Base-by-base conservation (phyloP, 2,113 vertebrate genomes). In the Bettongia penicillata region DNA sequence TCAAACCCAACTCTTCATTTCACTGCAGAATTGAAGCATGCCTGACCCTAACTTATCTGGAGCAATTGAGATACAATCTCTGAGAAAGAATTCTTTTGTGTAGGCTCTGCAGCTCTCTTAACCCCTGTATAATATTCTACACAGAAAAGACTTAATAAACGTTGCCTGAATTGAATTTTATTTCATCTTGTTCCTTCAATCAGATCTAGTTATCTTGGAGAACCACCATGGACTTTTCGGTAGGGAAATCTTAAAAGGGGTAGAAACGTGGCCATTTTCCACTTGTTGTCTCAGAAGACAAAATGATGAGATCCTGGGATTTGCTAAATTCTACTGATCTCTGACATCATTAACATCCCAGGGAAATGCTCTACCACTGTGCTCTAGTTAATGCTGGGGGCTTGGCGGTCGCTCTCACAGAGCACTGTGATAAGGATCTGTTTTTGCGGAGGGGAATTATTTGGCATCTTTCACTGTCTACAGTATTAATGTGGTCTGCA, bases 371-470 rank as follows among this genome's bases (percentile, higher is more conserved):
- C 90, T 93, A 47, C 95, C 84, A 49, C 31, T 91, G 10, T 77
- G 25, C 52, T 92, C 37, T 93, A 90, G 51, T 93, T 91, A 61
- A 89, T 91, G 95, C 95, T 94, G 43, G 43, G 43, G 94, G 91
- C 92, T 77, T 53, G 28, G 51, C 94, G 53, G 47, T 93, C 96
- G 90, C 90, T 94, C 52, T 26, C 68, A 94, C 61, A 48, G 0
- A 61, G 94, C 51, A 95, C 91, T 53, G 90, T 28, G 90, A 95
- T 93, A 90, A 96, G 94, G 49, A 43, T 12, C 92, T 95, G 96
- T 61, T 61, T 61, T 31, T 68, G 61, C 11, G 12, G 61, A 95
- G 96, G 50, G 93, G 91, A 95, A 25, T 91, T 53, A 37, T 89
- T 90, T 94, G 96, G 91, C 92, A 92, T 92, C 24, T 90, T 93